These are phyloP conservation scores for Peromyscus aztecus DNA, from an alignment of 2,797 vertebrate genomes.

Conservation along the genomic window DNA sequence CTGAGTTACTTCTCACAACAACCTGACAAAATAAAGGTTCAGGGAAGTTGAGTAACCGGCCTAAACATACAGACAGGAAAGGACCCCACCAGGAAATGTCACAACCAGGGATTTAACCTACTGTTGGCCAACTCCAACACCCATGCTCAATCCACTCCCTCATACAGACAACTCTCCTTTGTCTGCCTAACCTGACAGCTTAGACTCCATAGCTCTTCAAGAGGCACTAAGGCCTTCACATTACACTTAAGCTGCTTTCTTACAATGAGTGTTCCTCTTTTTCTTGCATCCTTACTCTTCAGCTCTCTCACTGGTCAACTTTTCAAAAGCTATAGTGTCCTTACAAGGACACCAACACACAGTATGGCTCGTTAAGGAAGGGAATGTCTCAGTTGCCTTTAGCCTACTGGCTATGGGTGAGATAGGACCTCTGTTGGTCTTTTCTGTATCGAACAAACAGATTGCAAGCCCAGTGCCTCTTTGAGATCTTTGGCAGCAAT, in stretches of 20 bases:
- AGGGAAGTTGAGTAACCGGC: conserved; percentile 29
- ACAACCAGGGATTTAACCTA: conserved; percentile 44
- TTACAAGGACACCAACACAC: no score
- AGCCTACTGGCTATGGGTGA: no score
- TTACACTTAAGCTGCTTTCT: background rate
- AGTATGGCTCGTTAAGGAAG: no score
- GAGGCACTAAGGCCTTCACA: conserved; percentile 28
- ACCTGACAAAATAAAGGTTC: conserved; percentile 19
- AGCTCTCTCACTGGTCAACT: conserved; percentile 44
- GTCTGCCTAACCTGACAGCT: background rate
- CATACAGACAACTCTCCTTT: conserved; percentile 2
- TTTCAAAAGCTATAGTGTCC: conserved; percentile 45
- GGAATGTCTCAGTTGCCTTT: no score
- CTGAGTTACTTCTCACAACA: conserved; percentile 56
- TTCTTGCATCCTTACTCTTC: background rate
- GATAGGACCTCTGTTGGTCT: no score
- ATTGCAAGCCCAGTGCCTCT: no score
- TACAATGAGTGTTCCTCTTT: background rate
- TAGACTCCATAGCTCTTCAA: background rate
- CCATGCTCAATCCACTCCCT: background rate
- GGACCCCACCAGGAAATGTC: background rate
- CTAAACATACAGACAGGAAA: background rate
- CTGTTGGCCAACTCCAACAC: background rate
- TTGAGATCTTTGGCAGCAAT: no score
- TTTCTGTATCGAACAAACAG: no score